Conservation (phyloP, 2,888 invertebrate genomes). For the Nemotelus nigrinus region DNA sequence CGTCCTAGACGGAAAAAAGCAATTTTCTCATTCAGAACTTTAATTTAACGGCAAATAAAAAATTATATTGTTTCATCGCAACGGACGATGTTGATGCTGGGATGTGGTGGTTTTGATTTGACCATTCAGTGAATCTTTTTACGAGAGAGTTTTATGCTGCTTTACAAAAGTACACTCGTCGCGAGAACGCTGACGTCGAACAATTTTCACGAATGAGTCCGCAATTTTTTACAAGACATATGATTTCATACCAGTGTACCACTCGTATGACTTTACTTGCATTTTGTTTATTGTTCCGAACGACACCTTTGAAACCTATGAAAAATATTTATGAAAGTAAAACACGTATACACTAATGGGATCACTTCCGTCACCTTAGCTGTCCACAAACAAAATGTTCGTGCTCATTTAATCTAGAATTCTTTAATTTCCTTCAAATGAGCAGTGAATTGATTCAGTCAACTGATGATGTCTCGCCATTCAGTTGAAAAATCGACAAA, state of each 20-base stretch:
- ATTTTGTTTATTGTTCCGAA: neutral
- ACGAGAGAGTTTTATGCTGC: no score
- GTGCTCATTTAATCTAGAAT: no score
- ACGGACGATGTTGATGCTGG: neutral
- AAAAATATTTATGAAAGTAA: no score
- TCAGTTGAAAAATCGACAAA: neutral
- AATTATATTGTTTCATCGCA: constrained; percentile 31
- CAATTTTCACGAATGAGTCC: no score
- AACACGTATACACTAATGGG: no score
- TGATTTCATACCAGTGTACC: no score
- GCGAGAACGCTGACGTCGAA: no score
- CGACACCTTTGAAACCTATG: neutral
- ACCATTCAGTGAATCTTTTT: neutral
- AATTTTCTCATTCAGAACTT: constrained; percentile 35
- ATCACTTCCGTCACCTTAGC: neutral
- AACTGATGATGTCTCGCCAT: neutral
- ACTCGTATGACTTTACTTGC: no score
- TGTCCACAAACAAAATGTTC: neutral
- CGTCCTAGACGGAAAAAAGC: constrained; percentile 32
- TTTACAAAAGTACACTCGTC: no score
- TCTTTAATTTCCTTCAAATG: no score
- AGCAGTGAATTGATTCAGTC: no score
- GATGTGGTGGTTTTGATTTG: neutral
- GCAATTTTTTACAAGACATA: no score
- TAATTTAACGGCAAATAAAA: constrained; percentile 45